Conservation (phyloP, 2,797 vertebrate species). For the Phoebastria nigripes region DNA sequence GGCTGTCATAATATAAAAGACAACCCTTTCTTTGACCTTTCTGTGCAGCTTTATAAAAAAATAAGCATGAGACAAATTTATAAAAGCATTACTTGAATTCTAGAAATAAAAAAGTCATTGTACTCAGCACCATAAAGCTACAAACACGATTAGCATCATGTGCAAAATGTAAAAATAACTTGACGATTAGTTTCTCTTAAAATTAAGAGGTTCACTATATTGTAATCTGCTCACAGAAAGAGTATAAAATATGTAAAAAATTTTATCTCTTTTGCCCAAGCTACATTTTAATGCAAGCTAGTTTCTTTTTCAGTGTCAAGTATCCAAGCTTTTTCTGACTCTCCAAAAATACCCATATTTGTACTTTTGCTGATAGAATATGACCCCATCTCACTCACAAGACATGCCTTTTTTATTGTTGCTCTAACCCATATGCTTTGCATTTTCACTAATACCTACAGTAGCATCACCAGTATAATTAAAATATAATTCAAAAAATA, state of each 20-base stretch:
- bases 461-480: background rate
- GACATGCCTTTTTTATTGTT: background rate
- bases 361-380: background rate
- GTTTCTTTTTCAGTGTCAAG: background rate
- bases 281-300: background rate
- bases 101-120: slow-evolving; percentile 42
- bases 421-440: background rate
- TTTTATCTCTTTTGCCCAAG: background rate
- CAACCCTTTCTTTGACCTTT: slow-evolving; percentile 42
- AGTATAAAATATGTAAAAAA: slow-evolving; percentile 1
- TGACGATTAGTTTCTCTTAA: slow-evolving; percentile 7
- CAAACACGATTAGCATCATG: background rate
- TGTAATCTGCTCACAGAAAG: background rate
- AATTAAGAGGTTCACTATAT: background rate
- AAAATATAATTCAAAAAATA: background rate
- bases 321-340: background rate
- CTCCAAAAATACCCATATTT: background rate
- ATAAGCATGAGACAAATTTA: slow-evolving; percentile 15
- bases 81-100: slow-evolving; percentile 34
- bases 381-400: background rate
- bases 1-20: slow-evolving; percentile 28
- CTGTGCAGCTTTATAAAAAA: slow-evolving; percentile 40
- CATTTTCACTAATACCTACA: slow-evolving; percentile 11
- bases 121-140: background rate
- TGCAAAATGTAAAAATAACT: slow-evolving; percentile 31